Base-by-base conservation (phyloP, 2,888 invertebrate genomes). In the Hemithea aestivaria region DNA sequence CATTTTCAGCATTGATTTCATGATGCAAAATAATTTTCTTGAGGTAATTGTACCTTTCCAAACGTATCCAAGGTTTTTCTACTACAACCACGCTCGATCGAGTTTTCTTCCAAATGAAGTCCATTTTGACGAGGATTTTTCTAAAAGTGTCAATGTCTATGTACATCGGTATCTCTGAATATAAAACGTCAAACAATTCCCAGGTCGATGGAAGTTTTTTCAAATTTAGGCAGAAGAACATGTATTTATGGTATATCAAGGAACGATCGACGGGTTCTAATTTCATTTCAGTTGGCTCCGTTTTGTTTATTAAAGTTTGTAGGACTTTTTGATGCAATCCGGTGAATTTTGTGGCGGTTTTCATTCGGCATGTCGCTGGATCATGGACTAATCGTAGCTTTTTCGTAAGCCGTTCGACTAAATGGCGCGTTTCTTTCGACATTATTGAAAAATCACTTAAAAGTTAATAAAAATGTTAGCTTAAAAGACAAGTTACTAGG, bases 41-140 rank as follows among this genome's bases (percentile, higher is more conserved):
- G 23, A 75, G 40, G 40, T 68, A 76, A 5, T 36, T 44, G 11
- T 59, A 51, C 7, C 73, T 62, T 35, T 73, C 70, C 1, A 60
- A 66, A 1, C 49, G 51, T 1, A 69, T 45, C 3, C 29, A 8
- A 0, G 73, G 73, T 6, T 56, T 60, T 35, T 77, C 76, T 1
- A 67, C 49, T 1, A 75, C 49, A 0, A 62, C 60, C n/a, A 48
- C 48, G 2, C 8, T 6, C 0, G 37, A 24, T 1, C 21, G 2
- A 0, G 16, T 22, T 6, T 48, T 51, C 27, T 60, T 53, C 71
- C 68, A 72, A 6, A 63, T 44, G 30, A 66, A 75, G 1, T 56
- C 68, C 42, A 64, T 51, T 40, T 62, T 62, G 0, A 51, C 25
- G 0, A 74, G 53, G 3, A 56, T 35, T 39, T 57, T 67, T 22